phyloP scores from a whole-genome alignment of 2,113 vertebrate species.

The Helogale parvula region DNA sequence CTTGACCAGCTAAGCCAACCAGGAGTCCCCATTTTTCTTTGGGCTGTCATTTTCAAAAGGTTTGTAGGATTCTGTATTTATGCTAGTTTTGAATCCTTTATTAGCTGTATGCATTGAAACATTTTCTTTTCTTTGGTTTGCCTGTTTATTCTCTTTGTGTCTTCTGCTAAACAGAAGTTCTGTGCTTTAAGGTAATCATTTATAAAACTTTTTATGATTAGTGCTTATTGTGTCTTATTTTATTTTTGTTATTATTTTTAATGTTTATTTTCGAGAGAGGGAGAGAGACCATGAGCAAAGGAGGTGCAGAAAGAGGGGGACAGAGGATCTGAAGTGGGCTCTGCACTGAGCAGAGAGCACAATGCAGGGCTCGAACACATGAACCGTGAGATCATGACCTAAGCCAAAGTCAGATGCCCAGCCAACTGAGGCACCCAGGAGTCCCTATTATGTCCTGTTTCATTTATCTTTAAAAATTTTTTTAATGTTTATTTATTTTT shows the following conservation, averaged over 20 bases:
- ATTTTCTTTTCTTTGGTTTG: background rate
- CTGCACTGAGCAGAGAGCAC: too few species aligned
- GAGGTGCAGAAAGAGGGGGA: too few species aligned
- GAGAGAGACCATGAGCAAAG: too few species aligned
- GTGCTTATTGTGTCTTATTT: slow-evolving; percentile 36
- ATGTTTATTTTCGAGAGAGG: too few species aligned
- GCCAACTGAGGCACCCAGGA: too few species aligned
- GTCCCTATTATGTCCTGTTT: background rate
- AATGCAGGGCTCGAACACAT: too few species aligned
- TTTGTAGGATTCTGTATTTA: background rate
- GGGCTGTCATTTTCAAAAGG: background rate
- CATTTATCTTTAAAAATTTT: background rate
- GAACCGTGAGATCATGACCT: too few species aligned
- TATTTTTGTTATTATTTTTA: background rate
- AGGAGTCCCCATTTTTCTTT: background rate
- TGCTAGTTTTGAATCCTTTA: background rate
- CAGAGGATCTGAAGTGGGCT: too few species aligned
- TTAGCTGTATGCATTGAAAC: background rate
- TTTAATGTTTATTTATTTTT: too few species aligned
- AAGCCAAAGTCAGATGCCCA: too few species aligned
- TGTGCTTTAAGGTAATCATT: slow-evolving; percentile 37
- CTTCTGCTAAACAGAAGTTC: background rate
- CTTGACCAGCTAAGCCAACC: too few species aligned
- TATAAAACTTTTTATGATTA: background rate
- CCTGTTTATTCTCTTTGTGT: background rate